Percentiles rank a stretch among this genome's conserved stretches.
phyloP scores from a whole-genome alignment of 2,113 vertebrate species.

The Propithecus coquereli region DNA sequence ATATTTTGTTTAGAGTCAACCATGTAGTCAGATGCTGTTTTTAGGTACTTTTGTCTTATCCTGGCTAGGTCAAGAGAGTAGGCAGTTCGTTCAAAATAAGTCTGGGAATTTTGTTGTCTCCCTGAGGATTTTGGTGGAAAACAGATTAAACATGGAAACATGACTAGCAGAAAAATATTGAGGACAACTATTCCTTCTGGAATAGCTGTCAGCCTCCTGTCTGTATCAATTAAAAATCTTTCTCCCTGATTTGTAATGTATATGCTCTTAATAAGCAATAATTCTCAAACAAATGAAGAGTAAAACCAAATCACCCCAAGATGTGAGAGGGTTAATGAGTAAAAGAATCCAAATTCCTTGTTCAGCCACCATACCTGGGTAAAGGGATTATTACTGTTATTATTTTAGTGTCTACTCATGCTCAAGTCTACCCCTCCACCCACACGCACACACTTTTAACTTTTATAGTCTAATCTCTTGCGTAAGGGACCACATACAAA shows the following conservation, averaged over 20 bases:
- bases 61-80: neutral
- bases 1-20: neutral
- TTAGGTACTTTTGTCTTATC: neutral
- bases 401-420: conserved; percentile 50
- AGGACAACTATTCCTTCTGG: neutral
- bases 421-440: neutral
- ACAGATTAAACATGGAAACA: neutral
- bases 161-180: neutral
- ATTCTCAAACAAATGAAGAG: neutral
- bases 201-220: neutral
- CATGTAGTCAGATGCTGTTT: neutral
- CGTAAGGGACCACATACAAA: conserved; percentile 72
- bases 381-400: conserved; percentile 3
- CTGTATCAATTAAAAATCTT: neutral
- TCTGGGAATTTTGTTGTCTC: neutral
- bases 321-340: conserved; percentile 43
- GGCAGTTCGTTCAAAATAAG: neutral
- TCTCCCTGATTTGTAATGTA: neutral
- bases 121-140: conserved; percentile 8
- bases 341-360: neutral
- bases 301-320: neutral
- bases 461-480: conserved; percentile 72
- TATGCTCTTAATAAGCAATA: neutral
- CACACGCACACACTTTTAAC: neutral
- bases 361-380: conserved; percentile 26